Conservation (phyloP, 2,113 vertebrate species). For the Bos javanicus region DNA sequence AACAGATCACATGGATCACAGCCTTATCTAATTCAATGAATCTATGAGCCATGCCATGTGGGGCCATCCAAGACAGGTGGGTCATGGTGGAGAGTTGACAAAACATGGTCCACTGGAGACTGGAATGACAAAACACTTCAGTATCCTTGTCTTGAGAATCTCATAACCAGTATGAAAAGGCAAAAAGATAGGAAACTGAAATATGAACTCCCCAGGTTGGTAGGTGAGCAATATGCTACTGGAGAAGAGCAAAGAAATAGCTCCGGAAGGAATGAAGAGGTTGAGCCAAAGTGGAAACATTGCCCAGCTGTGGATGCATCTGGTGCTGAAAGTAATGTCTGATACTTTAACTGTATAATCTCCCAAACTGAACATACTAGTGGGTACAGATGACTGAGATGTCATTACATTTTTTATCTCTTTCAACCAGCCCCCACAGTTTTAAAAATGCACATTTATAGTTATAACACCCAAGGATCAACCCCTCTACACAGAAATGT, state of each 20-base stretch:
- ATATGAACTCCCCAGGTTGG: not conserved
- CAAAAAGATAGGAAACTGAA: not conserved
- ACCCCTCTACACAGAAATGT: not conserved
- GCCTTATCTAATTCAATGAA: not conserved
- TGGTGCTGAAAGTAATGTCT: not conserved
- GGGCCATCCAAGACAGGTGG: not conserved
- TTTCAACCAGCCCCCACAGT: not conserved
- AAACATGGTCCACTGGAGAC: not conserved
- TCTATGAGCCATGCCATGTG: not conserved
- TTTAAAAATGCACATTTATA: not conserved
- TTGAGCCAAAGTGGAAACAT: not conserved
- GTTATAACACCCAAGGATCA: not conserved
- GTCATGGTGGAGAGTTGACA: not conserved
- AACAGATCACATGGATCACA: not conserved
- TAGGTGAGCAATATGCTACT: not conserved
- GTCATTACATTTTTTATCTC: not conserved
- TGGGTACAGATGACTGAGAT: rapidly evolving
- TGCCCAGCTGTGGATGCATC: not conserved
- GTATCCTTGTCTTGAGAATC: not conserved
- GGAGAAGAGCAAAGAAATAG: not conserved
- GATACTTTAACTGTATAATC: not conserved
- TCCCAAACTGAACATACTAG: not conserved
- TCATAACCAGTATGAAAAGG: not conserved
- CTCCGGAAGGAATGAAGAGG: not conserved
- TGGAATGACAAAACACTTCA: not conserved